These are phyloP conservation scores for Callionymus lyra DNA, from an alignment of 2,113 vertebrate genomes.

Conservation along the genomic window DNA sequence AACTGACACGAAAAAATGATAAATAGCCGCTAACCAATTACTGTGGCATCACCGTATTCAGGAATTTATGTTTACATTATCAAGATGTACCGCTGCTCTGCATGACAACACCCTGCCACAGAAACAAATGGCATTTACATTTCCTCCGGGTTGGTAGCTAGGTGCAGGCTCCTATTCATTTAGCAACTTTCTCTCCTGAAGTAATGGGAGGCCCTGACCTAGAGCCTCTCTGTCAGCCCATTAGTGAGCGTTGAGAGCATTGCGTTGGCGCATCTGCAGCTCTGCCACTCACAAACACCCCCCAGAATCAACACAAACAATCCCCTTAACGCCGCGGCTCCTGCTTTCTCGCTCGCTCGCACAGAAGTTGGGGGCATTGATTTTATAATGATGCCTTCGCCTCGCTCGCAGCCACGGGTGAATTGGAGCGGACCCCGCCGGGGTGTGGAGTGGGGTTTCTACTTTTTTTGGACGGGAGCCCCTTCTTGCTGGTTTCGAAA, in stretches of 20 bases:
- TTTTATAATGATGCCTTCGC: conserved; percentile 65
- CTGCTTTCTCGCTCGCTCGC: conserved; percentile 18
- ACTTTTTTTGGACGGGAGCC: conserved; percentile 44
- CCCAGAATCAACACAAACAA: conserved; percentile 60
- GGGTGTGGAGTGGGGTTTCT: conserved; percentile 50
- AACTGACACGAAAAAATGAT: conserved; percentile 43
- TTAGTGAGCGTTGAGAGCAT: conserved; percentile 50
- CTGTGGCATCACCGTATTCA: conserved; percentile 50
- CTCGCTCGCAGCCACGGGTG: conserved; percentile 51
- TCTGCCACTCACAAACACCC: conserved; percentile 53
- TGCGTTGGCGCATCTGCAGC: conserved; percentile 41
- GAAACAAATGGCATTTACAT: conserved; percentile 61
- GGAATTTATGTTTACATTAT: conserved; percentile 63
- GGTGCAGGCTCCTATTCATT: conserved; percentile 47
- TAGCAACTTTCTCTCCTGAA: conserved; percentile 51
- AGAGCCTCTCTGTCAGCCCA: conserved; percentile 56
- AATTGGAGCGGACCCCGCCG: conserved; percentile 53
- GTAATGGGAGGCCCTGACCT: conserved; percentile 61
- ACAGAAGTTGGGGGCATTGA: conserved; percentile 56
- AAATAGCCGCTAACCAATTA: conserved; percentile 58
- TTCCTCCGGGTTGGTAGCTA: conserved; percentile 16
- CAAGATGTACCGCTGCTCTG: conserved; percentile 48
- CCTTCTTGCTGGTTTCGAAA: conserved; percentile 31
- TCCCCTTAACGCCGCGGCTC: conserved; percentile 36
- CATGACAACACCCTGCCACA: conserved; percentile 51